phyloP scores from a whole-genome alignment of 2,797 vertebrate species.

The Staurois parvus region DNA sequence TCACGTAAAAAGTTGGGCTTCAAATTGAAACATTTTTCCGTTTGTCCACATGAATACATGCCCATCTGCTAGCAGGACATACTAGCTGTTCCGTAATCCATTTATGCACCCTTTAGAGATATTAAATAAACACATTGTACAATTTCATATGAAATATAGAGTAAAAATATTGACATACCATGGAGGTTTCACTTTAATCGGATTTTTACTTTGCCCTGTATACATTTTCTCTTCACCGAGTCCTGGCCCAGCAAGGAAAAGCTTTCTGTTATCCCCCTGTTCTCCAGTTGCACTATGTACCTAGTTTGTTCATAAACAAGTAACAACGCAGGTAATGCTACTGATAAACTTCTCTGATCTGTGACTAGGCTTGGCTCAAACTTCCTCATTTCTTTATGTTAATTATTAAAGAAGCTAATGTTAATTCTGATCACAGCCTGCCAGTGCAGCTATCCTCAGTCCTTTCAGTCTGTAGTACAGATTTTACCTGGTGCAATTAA shows the following conservation, averaged over 20 bases:
- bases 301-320: not conserved
- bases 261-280: not conserved
- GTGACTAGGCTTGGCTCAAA: not conserved
- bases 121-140: no score
- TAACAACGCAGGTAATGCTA: not conserved
- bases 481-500: not conserved
- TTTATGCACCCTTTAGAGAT: no score
- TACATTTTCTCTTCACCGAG: not conserved
- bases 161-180: constrained; percentile 8
- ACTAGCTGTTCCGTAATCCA: no score
- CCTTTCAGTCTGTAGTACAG: not conserved
- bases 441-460: not conserved
- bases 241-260: not conserved
- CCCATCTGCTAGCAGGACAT: no score
- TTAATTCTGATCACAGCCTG: not conserved
- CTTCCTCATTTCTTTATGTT: constrained; percentile 53
- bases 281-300: not conserved
- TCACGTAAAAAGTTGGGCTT: no score
- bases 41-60: no score
- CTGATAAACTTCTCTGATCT: constrained; percentile 4
- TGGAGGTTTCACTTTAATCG: not conserved
- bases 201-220: not conserved
- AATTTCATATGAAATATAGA: no score
- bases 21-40: no score
- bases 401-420: constrained; percentile 42